A percentile compares a stretch with the other conserved stretches of the same genome.
Conservation (phyloP, 2,797 vertebrate species). For the Syncerus caffer region DNA sequence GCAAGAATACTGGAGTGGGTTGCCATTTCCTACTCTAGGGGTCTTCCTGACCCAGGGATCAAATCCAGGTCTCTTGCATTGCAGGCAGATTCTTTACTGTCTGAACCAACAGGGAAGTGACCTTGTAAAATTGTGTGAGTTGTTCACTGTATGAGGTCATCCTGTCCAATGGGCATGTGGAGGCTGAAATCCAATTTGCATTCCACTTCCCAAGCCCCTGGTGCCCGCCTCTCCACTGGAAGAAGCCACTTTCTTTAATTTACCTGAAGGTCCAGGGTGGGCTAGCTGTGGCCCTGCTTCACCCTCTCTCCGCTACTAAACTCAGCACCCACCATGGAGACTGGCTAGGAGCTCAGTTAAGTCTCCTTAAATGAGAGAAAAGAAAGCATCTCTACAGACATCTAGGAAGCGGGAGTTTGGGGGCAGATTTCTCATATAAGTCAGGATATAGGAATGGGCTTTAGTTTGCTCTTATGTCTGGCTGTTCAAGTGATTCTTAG, state of each 20-base stretch:
- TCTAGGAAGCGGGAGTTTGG: background rate
- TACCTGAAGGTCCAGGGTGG: background rate
- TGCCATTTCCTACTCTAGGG: background rate
- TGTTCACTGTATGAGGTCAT: background rate
- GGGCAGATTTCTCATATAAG: background rate
- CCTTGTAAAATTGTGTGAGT: background rate
- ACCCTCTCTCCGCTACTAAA: background rate
- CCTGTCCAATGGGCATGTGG: background rate
- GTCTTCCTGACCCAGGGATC: background rate
- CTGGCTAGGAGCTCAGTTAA: background rate
- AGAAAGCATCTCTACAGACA: background rate
- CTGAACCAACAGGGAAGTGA: background rate
- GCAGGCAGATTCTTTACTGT: background rate
- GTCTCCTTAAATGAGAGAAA: background rate
- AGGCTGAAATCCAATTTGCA: background rate
- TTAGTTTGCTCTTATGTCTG: background rate
- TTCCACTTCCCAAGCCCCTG: background rate
- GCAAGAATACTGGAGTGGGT: background rate
- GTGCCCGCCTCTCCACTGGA: background rate
- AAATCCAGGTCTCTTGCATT: background rate
- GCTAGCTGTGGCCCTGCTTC: background rate
- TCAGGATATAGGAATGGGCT: background rate
- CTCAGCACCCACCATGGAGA: background rate
- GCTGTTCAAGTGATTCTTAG: background rate
- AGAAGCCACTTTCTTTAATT: background rate